phyloP scores from a whole-genome alignment of 1,140 invertebrate genomes.

The Homarus americanus region DNA sequence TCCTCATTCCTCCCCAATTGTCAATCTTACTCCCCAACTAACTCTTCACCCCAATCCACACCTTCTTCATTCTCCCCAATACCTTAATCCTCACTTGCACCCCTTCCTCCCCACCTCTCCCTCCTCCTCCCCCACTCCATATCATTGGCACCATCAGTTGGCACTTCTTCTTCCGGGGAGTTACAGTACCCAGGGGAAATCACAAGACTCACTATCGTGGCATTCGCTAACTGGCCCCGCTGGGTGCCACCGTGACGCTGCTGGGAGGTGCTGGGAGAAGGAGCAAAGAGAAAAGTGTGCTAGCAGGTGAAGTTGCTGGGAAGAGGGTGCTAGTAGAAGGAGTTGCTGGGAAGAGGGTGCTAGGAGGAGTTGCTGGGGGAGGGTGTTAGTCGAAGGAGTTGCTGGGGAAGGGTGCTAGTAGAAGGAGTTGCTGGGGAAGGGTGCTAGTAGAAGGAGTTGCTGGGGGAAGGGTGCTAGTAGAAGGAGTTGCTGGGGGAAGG shows the following conservation, averaged over 20 bases:
- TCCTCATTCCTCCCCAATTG: too few relatives aligned
- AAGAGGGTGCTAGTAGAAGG: background rate
- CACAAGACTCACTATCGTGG: constrained; percentile 56
- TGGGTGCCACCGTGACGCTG: background rate
- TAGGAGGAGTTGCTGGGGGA: background rate
- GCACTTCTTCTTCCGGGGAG: constrained; percentile 60
- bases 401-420: background rate
- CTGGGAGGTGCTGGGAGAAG: background rate
- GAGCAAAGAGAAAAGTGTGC: background rate
- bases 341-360: background rate
- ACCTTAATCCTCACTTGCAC: background rate
- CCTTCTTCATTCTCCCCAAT: background rate
- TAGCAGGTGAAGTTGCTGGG: background rate
- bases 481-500: background rate
- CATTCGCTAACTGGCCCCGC: constrained; percentile 37
- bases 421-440: background rate
- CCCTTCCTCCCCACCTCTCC: background rate
- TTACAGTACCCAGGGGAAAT: constrained; percentile 66
- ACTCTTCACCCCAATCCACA: background rate
- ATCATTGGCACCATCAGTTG: constrained; percentile 71
- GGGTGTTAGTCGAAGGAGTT: background rate
- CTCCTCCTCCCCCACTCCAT: constrained; percentile 5
- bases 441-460: background rate
- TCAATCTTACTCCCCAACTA: too few relatives aligned
- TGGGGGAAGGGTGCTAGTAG: background rate